Conservation (phyloP, 2,797 vertebrate species). For the Borostomias antarcticus region DNA sequence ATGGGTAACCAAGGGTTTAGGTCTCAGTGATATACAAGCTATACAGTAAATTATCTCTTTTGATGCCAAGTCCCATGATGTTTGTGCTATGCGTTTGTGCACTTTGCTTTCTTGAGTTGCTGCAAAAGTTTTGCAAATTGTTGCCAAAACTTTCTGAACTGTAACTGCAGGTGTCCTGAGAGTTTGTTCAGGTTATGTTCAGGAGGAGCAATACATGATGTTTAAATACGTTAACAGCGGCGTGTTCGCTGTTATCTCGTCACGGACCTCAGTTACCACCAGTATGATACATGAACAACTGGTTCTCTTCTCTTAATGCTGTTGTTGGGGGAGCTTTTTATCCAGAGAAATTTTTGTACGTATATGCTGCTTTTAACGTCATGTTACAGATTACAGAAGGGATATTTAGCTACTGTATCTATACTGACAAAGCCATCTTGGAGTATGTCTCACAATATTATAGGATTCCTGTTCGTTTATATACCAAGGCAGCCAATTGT, state of each 20-base stretch:
- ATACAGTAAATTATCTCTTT: constrained; percentile 28
- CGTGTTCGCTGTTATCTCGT: constrained; percentile 5
- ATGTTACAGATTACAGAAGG: constrained; percentile 46
- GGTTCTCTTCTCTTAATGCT: constrained; percentile 18
- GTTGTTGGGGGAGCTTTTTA: constrained; percentile 9
- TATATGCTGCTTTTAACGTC: constrained; percentile 48
- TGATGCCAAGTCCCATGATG: constrained; percentile 45
- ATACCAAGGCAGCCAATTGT: constrained; percentile 65
- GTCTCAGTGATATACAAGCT: constrained; percentile 42
- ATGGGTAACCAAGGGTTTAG: constrained; percentile 27
- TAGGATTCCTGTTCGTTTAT: constrained; percentile 56
- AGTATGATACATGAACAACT: constrained; percentile 8
- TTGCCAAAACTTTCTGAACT: constrained; percentile 68
- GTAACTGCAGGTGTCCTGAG: constrained; percentile 34
- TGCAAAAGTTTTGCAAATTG: constrained; percentile 36
- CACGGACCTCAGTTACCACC: constrained; percentile 12
- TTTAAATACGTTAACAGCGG: constrained; percentile 20
- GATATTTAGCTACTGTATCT: constrained; percentile 63
- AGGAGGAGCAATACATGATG: constrained; percentile 34
- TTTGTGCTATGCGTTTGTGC: constrained; percentile 51
- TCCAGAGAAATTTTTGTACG: constrained; percentile 36
- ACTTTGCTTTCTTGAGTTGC: constrained; percentile 52
- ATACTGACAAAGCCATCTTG: constrained; percentile 66
- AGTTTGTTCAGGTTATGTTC: constrained; percentile 37
- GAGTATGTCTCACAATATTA: constrained; percentile 41